Conservation (phyloP, 2,888 invertebrate genomes). For the Alitta virens region DNA sequence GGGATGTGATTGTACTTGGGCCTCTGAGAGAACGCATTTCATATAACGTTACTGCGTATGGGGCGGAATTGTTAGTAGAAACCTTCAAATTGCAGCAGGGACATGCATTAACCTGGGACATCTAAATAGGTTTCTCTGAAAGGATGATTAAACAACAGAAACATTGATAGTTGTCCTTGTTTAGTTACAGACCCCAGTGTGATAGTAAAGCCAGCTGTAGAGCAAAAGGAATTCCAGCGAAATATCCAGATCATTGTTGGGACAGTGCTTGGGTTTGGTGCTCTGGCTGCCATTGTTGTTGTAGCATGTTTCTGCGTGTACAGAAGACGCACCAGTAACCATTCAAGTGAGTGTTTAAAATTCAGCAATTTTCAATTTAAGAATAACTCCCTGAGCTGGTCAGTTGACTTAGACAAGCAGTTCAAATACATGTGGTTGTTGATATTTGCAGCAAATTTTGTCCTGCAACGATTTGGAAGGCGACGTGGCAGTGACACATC, state of each 20-base stretch:
- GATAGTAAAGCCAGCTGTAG: constrained; percentile 15
- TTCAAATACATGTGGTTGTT: too few relatives aligned
- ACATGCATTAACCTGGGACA: too few relatives aligned
- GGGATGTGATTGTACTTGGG: too few relatives aligned
- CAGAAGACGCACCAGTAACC: constrained; percentile 2
- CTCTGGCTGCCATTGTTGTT: constrained; percentile 1
- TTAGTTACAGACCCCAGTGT: constrained; percentile 12
- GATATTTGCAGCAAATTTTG: constrained; percentile 9
- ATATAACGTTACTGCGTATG: too few relatives aligned
- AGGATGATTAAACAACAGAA: too few relatives aligned
- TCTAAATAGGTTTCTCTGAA: too few relatives aligned
- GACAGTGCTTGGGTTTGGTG: constrained; percentile 6
- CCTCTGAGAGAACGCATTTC: too few relatives aligned
- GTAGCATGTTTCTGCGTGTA: constrained; percentile 10
- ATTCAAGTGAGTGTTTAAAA: not conserved
- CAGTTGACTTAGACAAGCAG: not conserved
- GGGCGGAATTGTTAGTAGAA: too few relatives aligned
- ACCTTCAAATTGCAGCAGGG: too few relatives aligned
- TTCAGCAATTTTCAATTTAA: not conserved
- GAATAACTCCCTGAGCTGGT: too few relatives aligned
- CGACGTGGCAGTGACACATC: constrained; percentile 14
- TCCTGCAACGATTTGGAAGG: constrained; percentile 3
- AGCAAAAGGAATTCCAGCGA: constrained; percentile 5
- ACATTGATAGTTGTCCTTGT: not conserved
- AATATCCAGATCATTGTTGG: constrained; percentile 14